Percentiles rank a stretch among this genome's conserved stretches.
Conservation (phyloP, 1,140 invertebrate species). For the Hetaerina americana region DNA sequence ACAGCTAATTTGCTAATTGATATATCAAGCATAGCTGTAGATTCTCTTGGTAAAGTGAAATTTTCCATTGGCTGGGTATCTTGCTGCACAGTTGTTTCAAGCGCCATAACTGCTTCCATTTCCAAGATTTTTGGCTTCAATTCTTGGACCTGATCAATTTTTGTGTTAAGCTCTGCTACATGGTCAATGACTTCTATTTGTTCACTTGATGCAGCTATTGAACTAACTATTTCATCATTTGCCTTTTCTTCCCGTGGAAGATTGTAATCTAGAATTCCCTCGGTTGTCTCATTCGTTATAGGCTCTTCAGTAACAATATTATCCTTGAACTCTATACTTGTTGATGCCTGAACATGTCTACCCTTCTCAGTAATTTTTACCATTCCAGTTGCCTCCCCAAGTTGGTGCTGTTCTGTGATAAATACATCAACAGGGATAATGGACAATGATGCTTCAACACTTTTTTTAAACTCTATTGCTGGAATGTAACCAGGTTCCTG, state of each 20-base stretch:
- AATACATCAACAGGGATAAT: slow-evolving; percentile 3
- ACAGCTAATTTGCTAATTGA: background rate
- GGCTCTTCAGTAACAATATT: background rate
- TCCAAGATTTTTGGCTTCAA: background rate
- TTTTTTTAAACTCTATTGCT: background rate
- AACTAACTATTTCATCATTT: background rate
- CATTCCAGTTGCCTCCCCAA: background rate
- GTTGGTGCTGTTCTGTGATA: background rate
- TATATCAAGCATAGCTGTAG: background rate
- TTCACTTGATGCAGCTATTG: background rate
- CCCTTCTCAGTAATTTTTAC: background rate
- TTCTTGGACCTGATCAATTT: background rate
- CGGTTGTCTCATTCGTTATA: background rate
- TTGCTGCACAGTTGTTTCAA: background rate
- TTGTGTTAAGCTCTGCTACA: background rate
- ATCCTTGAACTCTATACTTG: background rate
- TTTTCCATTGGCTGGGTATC: background rate
- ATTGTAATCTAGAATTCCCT: background rate
- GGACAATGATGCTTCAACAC: background rate
- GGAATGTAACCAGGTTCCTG: background rate
- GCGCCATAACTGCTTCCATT: background rate
- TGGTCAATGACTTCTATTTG: background rate
- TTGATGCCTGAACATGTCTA: no score
- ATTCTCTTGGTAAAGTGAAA: background rate
- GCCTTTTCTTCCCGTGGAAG: background rate